Percentiles rank a stretch among this genome's conserved stretches.
These are phyloP conservation scores for Ecliptopera silaceata DNA, from an alignment of 2,888 invertebrate genomes.

Conservation along the genomic window DNA sequence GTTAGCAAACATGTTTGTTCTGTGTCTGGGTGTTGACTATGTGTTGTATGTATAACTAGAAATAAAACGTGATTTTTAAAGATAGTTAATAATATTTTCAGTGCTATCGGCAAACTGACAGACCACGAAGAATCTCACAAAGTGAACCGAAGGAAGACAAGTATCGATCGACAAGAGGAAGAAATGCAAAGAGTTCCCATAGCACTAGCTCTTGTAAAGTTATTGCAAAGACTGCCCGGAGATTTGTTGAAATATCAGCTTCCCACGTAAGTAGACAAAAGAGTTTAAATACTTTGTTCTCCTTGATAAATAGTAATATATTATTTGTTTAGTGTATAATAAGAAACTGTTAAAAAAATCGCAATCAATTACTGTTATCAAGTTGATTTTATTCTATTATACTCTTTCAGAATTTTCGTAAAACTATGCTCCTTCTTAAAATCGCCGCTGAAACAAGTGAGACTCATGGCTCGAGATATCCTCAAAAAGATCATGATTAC, in stretches of 20 bases:
- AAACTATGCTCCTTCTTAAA: constrained; percentile 96
- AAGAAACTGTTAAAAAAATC: too few species aligned
- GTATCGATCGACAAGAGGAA: constrained; percentile 91
- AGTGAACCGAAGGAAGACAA: constrained; percentile 86
- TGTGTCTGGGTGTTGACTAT: too few species aligned
- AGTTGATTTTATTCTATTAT: neutral
- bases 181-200: constrained; percentile 96
- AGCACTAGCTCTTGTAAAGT: constrained; percentile 95
- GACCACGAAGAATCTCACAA: constrained; percentile 91
- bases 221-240: constrained; percentile 93
- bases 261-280: constrained; percentile 87
- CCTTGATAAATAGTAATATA: too few species aligned
- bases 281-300: too few species aligned
- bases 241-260: constrained; percentile 89
- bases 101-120: constrained; percentile 81
- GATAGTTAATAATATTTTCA: constrained; percentile 30
- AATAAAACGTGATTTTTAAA: neutral
- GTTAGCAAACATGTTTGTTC: too few species aligned
- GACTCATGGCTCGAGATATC: constrained; percentile 93
- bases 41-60: too few species aligned
- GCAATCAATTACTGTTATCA: neutral
- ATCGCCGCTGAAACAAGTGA: constrained; percentile 93
- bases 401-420: constrained; percentile 87
- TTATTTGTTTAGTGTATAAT: too few species aligned
- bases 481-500: constrained; percentile 94